phyloP scores from a whole-genome alignment of 2,797 vertebrate genomes.

The Malurus leucopterus region DNA sequence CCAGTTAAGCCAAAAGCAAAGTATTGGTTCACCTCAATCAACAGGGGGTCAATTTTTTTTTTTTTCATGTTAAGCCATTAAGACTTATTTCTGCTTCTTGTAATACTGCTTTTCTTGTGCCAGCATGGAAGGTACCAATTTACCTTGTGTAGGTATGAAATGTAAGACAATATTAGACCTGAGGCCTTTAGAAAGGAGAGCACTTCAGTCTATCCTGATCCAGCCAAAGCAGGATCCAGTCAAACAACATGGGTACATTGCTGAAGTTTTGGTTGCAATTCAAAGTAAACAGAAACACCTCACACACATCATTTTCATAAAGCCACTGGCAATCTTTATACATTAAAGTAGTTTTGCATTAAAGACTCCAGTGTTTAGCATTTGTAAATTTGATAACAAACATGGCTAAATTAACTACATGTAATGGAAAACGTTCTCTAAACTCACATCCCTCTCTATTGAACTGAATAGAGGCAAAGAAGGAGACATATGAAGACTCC shows the following conservation, averaged over 20 bases:
- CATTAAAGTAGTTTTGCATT: neutral
- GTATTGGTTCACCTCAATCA: neutral
- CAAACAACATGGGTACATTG: neutral
- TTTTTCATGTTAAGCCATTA: neutral
- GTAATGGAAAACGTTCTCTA: neutral
- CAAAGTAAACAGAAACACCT: neutral
- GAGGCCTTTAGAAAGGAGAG: neutral
- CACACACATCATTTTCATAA: neutral
- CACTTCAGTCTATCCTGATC: neutral
- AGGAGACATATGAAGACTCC: neutral
- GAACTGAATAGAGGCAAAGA: neutral
- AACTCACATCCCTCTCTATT: neutral
- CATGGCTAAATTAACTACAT: neutral
- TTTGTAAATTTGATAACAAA: neutral
- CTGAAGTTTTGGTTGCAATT: neutral
- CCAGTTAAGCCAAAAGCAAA: neutral
- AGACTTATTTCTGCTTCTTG: neutral
- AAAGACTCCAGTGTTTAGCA: neutral
- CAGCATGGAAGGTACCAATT: neutral
- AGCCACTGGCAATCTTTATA: neutral
- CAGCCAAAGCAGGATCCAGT: neutral
- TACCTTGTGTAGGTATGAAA: neutral
- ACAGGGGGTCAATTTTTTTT: neutral
- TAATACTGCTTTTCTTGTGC: neutral
- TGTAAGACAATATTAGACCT: neutral